A percentile compares a stretch with the other conserved stretches of the same genome.
phyloP scores from a whole-genome alignment of 2,797 vertebrate species.

The Tadarida brasiliensis region DNA sequence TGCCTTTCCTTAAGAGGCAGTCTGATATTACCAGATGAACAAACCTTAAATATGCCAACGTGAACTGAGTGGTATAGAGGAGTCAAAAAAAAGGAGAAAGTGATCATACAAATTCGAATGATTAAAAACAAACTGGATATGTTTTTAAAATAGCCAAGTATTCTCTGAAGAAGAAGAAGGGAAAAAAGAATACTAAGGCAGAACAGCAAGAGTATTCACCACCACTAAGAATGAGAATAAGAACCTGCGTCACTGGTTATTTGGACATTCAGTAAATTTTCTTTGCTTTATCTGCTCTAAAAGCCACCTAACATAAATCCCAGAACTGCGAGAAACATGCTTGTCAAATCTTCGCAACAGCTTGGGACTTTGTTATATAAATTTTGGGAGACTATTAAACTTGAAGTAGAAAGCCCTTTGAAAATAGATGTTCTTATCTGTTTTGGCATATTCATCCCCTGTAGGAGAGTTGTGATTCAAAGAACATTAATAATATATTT shows the following conservation, averaged over 20 bases:
- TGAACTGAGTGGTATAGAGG: background rate
- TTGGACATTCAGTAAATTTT: conserved; percentile 42
- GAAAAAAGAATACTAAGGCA: background rate
- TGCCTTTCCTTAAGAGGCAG: background rate
- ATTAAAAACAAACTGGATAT: background rate
- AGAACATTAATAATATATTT: conserved; percentile 64
- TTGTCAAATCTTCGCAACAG: conserved; percentile 22
- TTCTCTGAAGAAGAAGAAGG: background rate
- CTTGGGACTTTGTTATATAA: conserved; percentile 40
- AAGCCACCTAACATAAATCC: conserved; percentile 38
- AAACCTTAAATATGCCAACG: background rate
- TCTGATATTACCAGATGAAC: background rate
- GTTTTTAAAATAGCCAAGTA: background rate
- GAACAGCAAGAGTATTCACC: background rate
- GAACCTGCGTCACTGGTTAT: background rate
- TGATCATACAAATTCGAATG: background rate
- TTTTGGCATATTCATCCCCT: conserved; percentile 60
- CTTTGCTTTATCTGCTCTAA: conserved; percentile 44
- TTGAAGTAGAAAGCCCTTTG: conserved; percentile 58
- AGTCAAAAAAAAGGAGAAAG: background rate
- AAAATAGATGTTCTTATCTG: conserved; percentile 68
- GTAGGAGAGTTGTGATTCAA: conserved; percentile 58
- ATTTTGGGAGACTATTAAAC: conserved; percentile 64
- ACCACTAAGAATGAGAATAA: conserved; percentile 58
- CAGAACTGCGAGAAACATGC: conserved; percentile 37